These are phyloP conservation scores for Volucella inanis DNA, from an alignment of 2,888 invertebrate species.

Conservation along the genomic window DNA sequence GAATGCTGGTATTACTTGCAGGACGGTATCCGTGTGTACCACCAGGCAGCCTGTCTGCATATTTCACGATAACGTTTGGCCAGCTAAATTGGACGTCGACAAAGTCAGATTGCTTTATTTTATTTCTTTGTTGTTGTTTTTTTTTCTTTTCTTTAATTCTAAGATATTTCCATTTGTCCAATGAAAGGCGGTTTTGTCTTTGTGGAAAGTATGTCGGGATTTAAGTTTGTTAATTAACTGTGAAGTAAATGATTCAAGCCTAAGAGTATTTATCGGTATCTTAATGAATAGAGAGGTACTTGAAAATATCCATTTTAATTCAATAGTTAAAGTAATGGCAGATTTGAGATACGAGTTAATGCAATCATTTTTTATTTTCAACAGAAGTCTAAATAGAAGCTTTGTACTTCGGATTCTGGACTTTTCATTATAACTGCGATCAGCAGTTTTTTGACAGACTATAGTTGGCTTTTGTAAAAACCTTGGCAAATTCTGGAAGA, in stretches of 20 bases:
- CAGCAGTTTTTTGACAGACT: too few relatives aligned
- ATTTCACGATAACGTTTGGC: constrained; percentile 46
- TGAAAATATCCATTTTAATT: background rate
- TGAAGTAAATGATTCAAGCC: background rate
- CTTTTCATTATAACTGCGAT: too few relatives aligned
- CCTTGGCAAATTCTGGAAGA: too few relatives aligned
- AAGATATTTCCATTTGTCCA: background rate
- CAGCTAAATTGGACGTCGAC: background rate
- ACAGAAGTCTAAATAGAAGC: too few relatives aligned
- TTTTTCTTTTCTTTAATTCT: background rate
- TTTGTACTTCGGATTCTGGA: background rate
- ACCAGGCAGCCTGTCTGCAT: constrained; percentile 40
- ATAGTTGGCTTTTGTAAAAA: too few relatives aligned
- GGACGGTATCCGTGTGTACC: constrained; percentile 26
- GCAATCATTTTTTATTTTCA: background rate
- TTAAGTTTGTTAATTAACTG: background rate
- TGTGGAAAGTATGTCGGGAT: constrained; percentile 1
- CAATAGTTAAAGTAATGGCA: background rate
- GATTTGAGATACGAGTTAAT: constrained; percentile 1
- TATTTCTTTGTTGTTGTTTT: background rate
- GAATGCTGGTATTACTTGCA: too few relatives aligned
- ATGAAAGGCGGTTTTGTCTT: constrained; percentile 11
- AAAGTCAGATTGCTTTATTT: background rate
- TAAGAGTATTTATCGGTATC: background rate
- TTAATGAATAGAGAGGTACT: constrained; percentile 7